phyloP scores from a whole-genome alignment of 2,797 vertebrate genomes.

The Tokudaia muenninki region DNA sequence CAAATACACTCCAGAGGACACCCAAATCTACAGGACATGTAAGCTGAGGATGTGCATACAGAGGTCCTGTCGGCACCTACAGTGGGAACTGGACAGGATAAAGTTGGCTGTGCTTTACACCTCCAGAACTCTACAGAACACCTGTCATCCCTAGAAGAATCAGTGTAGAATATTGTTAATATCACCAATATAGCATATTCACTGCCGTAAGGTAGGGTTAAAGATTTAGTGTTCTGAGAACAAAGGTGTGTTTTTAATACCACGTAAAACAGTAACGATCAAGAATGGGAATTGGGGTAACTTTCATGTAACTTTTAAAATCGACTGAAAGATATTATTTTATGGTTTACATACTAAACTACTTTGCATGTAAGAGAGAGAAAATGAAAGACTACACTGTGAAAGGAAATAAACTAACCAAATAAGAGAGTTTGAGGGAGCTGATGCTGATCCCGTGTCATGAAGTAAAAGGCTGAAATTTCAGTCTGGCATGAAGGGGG shows the following conservation, averaged over 20 bases:
- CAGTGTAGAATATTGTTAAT: not conserved
- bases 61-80: not conserved
- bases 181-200: not conserved
- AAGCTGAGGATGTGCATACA: not conserved
- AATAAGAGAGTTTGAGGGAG: not conserved
- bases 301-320: constrained; percentile 25
- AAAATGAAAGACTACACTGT: not conserved
- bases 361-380: not conserved
- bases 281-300: not conserved
- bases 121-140: not conserved
- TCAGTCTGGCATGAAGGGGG: not conserved
- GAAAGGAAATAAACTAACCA: not conserved
- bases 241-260: not conserved
- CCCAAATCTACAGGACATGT: too few relatives aligned
- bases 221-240: not conserved
- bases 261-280: not conserved
- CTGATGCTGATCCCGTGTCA: too few relatives aligned
- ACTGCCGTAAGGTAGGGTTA: not conserved
- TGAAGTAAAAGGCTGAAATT: not conserved
- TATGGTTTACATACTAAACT: not conserved
- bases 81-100: not conserved
- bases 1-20: not conserved
- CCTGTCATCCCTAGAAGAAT: not conserved
- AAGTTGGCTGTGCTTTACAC: not conserved
- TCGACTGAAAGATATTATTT: not conserved